Base-by-base conservation (phyloP, 2,113 vertebrate species). In the Lates calcarifer region DNA sequence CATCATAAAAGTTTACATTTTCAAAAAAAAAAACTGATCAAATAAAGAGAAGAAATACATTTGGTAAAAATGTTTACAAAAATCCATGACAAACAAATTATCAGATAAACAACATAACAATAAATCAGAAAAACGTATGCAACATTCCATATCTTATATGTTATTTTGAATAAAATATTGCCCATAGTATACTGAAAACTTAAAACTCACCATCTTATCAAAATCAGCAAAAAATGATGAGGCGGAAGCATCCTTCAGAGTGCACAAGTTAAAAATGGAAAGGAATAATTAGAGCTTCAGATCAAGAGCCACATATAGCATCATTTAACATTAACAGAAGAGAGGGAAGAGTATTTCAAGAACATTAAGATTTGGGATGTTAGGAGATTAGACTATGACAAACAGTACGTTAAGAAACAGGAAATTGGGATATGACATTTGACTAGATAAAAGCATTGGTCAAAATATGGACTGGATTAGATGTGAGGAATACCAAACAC, bases 201-300 rank as follows among this genome's bases (percentile, higher is more conserved):
- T 60, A 55, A n/a, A 78, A 95, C 97, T 97, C 90, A 98, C 97
- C 96, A 96, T 91, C 55, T 91, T 86, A 82, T 96, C 93, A 78
- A 95, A 86, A 63, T 97, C 96, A 9, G 94, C 86, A 61, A 93
- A 91, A 87, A 97, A 96, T 43, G 95, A 87, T 64, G 96, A 92
- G 6, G 91, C 91, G 35, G 91, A 64, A 14, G 94, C 87, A 83
- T 98, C 96, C 87, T 93, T 72, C 37, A 72, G 61, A 47, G n/a
- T 17, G 63, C 63, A 82, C 64, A 33, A 58, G 47, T 71, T 29
- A 63, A 47, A 91, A 69, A 53, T 3, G 63, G n/a, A 89, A 14
- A 60, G 53, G 66, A 28, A 75, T 14, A 81, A 37, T 76, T 35
- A 77, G n/a, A 74, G 73, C 5, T 20, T 8, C 31, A n/a, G 39